Conservation (phyloP, 37 sponge, comb jelly and placozoan genomes). For the Petrosia ficiformis region DNA sequence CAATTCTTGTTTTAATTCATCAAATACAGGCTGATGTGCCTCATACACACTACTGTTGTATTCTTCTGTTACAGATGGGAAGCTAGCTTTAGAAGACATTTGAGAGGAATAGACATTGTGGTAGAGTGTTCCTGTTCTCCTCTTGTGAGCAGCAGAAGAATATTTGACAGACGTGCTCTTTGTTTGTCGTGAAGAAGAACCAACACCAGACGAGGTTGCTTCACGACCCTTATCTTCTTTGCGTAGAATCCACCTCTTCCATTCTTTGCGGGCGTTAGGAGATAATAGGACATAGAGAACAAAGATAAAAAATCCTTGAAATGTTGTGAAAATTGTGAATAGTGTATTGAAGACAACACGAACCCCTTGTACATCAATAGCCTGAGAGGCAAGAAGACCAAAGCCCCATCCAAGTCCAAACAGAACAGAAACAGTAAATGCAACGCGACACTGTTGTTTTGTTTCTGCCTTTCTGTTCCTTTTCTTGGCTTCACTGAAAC, state of each 20-base stretch:
- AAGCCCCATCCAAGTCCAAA: constrained; percentile 27
- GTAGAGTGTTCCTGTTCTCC: neutral
- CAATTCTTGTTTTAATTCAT: neutral
- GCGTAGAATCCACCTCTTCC: constrained; percentile 25
- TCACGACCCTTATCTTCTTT: neutral
- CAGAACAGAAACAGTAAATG: constrained; percentile 1
- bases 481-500: neutral
- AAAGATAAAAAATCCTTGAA: constrained; percentile 44
- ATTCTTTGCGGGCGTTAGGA: constrained; percentile 29
- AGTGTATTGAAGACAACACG: constrained; percentile 3
- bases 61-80: neutral
- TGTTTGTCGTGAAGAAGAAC: neutral
- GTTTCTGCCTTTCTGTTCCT: neutral
- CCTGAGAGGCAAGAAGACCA: constrained; percentile 4
- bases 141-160: neutral
- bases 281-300: constrained; percentile 23
- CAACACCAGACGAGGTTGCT: neutral
- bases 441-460: constrained; percentile 10
- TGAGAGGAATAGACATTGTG: neutral
- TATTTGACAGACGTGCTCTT: neutral
- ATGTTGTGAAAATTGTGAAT: constrained; percentile 27
- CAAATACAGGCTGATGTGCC: neutral
- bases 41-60: neutral
- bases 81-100: neutral
- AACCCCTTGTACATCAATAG: neutral